Percentiles rank a stretch among this genome's conserved stretches.
Conservation (phyloP, 37 sponge, comb jelly and placozoan species). For the Haliclona indistincta region DNA sequence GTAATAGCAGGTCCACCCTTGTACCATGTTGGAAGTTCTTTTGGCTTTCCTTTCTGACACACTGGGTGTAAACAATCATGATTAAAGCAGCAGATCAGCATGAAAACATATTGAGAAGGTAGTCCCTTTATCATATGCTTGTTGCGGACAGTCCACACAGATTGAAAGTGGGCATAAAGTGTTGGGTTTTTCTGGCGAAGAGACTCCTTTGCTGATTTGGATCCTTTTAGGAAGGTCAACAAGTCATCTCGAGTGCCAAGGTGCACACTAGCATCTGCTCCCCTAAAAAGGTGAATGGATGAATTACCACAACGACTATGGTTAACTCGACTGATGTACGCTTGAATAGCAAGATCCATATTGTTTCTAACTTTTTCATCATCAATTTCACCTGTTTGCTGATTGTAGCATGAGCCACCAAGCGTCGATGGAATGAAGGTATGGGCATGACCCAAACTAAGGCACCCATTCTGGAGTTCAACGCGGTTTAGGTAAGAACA, state of each 20-base stretch:
- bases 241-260: not conserved
- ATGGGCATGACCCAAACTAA: slow-evolving; percentile 22
- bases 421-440: slow-evolving; percentile 45
- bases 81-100: slow-evolving; percentile 26
- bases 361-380: slow-evolving; percentile 1
- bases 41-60: not conserved
- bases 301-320: slow-evolving; percentile 42
- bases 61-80: slow-evolving; percentile 19
- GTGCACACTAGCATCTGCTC: slow-evolving; percentile 16
- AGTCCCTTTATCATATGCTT: slow-evolving; percentile 23
- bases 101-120: slow-evolving; percentile 26
- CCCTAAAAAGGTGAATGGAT: slow-evolving; percentile 17
- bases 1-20: not conserved
- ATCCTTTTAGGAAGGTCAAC: not conserved
- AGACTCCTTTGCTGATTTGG: not conserved
- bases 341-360: slow-evolving; percentile 28
- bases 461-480: slow-evolving; percentile 42
- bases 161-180: slow-evolving; percentile 23
- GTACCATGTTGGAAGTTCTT: not conserved
- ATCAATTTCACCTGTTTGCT: slow-evolving; percentile 24
- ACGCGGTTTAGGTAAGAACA: slow-evolving; percentile 22
- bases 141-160: slow-evolving; percentile 21
- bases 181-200: slow-evolving; percentile 10
- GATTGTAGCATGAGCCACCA: slow-evolving; percentile 21
- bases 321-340: slow-evolving; percentile 37